Evolutionary conservation across 2,113 vertebrate species (phyloP).

Genomic region (Micromys minutus): DNA sequence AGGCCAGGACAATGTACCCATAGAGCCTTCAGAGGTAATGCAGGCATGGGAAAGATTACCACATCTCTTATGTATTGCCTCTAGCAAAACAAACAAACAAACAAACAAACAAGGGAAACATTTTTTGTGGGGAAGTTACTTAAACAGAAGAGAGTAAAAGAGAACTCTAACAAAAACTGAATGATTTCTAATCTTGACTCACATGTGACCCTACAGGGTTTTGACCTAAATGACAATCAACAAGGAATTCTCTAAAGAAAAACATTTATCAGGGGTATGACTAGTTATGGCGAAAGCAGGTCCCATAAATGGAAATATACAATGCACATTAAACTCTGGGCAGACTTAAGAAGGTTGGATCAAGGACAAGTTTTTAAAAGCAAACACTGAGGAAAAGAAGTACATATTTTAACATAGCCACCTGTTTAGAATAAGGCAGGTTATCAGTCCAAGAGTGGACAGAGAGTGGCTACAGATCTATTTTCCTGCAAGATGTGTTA

Average conservation of each 20-base stretch:
- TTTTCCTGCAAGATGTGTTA: neutral
- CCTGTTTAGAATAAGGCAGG: neutral
- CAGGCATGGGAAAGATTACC: accelerated
- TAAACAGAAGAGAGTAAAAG: neutral
- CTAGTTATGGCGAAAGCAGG: neutral
- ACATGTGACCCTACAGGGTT: neutral
- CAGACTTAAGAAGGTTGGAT: neutral
- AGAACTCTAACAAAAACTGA: accelerated
- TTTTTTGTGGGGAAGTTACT: neutral
- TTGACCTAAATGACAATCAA: neutral
- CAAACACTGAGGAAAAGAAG: neutral
- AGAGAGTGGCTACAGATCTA: neutral
- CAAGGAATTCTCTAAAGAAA: neutral
- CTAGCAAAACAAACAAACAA: no score
- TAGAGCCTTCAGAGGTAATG: neutral
- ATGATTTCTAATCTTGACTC: neutral
- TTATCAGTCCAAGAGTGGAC: neutral
- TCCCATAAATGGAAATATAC: neutral
- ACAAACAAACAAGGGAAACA: no score
- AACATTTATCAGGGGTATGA: neutral
- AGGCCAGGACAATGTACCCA: neutral
- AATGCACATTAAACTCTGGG: neutral
- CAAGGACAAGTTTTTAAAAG: neutral
- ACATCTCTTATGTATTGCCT: no score
- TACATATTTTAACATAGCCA: neutral